phyloP scores from a whole-genome alignment of 2,797 vertebrate species.

The Emydoidea blandingii region DNA sequence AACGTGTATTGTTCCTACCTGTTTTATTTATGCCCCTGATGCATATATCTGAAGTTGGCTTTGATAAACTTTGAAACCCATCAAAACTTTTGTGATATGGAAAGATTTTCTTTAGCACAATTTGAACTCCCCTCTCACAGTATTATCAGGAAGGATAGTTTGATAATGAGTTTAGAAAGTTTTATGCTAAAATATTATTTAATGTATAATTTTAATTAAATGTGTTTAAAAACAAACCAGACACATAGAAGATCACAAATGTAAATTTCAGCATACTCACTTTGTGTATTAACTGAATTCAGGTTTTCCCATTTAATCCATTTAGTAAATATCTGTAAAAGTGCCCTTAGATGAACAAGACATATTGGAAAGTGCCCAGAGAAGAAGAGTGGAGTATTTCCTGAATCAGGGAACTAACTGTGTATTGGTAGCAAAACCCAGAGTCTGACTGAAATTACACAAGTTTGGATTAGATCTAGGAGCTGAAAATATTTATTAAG shows the following conservation, averaged over 20 bases:
- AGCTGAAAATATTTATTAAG: not conserved
- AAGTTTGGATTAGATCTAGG: conserved; percentile 12
- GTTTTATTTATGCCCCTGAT: not conserved
- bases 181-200: not conserved
- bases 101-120: not conserved
- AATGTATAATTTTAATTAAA: not conserved
- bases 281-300: not conserved
- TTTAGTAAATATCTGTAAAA: not conserved
- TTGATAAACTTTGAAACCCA: conserved; percentile 37
- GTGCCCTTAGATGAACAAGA: not conserved
- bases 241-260: not conserved
- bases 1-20: not conserved
- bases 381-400: conserved; percentile 31
- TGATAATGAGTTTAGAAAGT: not conserved
- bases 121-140: not conserved
- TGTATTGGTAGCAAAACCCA: conserved; percentile 14
- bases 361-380: conserved; percentile 13
- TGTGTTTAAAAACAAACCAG: not conserved
- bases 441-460: not conserved
- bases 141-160: not conserved
- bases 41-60: conserved; percentile 21
- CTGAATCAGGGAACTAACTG: conserved; percentile 19
- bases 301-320: conserved; percentile 11
- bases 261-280: not conserved
- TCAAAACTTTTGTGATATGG: not conserved